Percentiles rank a stretch among this genome's conserved stretches.
phyloP scores from a whole-genome alignment of 2,113 vertebrate genomes.

The Boulengeromyrus knoepffleri region DNA sequence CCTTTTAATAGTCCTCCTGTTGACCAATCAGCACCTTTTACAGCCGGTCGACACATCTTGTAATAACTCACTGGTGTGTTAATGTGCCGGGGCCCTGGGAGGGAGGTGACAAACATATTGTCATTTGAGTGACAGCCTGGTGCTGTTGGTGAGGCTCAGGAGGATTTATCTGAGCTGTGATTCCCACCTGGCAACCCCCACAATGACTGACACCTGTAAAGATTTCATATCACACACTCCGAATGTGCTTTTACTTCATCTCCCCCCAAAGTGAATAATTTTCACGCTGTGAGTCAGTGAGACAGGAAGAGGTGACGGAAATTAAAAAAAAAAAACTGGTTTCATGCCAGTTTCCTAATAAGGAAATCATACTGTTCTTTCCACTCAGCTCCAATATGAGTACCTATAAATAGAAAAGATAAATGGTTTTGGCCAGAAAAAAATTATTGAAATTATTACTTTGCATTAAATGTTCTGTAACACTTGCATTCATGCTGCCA shows the following conservation, averaged over 20 bases:
- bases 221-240: not conserved
- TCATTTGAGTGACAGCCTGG: slow-evolving; percentile 1
- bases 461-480: not conserved
- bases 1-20: not conserved
- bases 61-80: not conserved
- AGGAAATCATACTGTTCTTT: not conserved
- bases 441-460: not conserved
- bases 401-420: not conserved
- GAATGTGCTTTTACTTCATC: slow-evolving; percentile 20
- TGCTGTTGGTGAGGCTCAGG: not conserved
- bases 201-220: slow-evolving; percentile 11
- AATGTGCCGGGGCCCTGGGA: not conserved
- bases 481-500: not conserved
- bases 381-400: not conserved
- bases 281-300: not conserved
- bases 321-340: not conserved
- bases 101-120: not conserved
- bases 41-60: not conserved
- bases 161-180: slow-evolving; percentile 2
- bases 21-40: not conserved
- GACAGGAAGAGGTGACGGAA: not conserved
- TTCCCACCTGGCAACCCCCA: not conserved
- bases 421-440: not conserved
- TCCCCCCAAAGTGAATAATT: not conserved
- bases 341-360: not conserved